phyloP scores from a whole-genome alignment of 2,888 invertebrate genomes.

The Agrochola circellaris region DNA sequence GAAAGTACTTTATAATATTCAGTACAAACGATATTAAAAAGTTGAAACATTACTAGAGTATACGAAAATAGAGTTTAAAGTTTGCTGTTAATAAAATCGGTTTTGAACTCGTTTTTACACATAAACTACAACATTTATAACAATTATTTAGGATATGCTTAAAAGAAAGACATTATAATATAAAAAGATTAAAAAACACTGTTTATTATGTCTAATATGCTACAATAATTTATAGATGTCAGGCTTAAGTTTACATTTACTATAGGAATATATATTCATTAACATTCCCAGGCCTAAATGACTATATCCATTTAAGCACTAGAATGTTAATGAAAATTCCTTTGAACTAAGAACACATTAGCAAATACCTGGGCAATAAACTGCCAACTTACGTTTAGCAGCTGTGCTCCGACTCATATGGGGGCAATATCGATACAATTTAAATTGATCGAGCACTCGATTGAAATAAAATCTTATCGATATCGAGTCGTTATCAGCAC shows the following conservation, averaged over 20 bases:
- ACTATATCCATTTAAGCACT: background rate
- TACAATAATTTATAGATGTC: background rate
- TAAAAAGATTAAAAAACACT: no score
- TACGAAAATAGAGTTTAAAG: no score
- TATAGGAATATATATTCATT: background rate
- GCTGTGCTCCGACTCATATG: slow-evolving; percentile 7
- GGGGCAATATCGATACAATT: slow-evolving; percentile 42
- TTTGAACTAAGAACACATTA: background rate
- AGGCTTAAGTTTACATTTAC: background rate
- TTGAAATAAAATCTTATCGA: slow-evolving; percentile 48
- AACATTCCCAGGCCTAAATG: background rate
- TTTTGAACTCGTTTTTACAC: no score
- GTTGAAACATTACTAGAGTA: no score
- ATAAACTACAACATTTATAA: no score
- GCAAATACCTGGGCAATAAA: slow-evolving; percentile 10
- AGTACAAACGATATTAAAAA: no score
- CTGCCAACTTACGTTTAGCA: background rate
- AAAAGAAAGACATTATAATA: no score
- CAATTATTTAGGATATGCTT: no score
- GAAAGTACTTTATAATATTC: no score
- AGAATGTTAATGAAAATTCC: slow-evolving; percentile 9
- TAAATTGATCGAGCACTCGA: slow-evolving; percentile 21
- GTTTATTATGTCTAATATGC: no score
- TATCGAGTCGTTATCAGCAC: slow-evolving; percentile 35
- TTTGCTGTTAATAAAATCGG: background rate